Conservation (phyloP, 2,797 vertebrate genomes). For the Tragelaphus eurycerus region DNA sequence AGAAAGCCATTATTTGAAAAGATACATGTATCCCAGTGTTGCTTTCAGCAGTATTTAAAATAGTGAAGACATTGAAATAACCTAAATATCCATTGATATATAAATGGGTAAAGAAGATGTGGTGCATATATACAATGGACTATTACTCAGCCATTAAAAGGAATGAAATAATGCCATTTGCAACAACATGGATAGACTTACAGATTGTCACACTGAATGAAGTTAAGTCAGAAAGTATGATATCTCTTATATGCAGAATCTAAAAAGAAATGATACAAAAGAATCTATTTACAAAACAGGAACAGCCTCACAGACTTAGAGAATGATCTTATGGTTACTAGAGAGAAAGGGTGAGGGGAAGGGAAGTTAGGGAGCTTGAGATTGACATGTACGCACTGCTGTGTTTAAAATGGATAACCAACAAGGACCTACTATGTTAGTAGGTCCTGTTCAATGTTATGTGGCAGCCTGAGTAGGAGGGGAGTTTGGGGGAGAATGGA, state of each 20-base stretch:
- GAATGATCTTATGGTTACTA: background rate
- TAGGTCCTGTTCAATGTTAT: background rate
- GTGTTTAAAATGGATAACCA: background rate
- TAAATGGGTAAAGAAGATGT: background rate
- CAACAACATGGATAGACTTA: background rate
- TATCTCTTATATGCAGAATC: background rate
- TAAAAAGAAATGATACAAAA: background rate
- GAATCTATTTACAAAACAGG: background rate
- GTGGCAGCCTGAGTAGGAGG: background rate
- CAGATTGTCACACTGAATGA: background rate
- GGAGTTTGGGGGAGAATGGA: background rate
- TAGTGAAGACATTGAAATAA: background rate
- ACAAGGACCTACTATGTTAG: background rate
- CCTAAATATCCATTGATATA: background rate
- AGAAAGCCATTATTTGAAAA: background rate
- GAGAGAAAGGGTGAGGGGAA: background rate
- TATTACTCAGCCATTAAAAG: background rate
- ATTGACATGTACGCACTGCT: background rate
- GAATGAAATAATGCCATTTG: background rate
- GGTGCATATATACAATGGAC: background rate
- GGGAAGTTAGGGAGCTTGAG: background rate
- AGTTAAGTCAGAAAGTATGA: background rate
- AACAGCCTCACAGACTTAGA: background rate
- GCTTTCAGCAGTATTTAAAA: background rate
- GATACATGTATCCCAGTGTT: background rate